phyloP scores from a whole-genome alignment of 2,113 vertebrate genomes.

The Microtus ochrogaster region DNA sequence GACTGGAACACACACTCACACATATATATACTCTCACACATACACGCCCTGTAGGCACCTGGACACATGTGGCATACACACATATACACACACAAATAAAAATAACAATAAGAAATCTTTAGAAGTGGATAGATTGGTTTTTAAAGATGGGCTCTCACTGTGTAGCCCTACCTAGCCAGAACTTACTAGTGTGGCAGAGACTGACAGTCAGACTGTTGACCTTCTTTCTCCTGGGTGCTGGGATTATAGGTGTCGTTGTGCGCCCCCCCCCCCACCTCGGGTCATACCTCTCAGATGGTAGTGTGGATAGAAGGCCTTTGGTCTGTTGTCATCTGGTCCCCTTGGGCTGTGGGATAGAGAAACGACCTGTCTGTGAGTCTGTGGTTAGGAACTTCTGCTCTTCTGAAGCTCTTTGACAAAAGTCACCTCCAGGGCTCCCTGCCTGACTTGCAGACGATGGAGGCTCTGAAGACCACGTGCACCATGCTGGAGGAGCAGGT shows the following conservation, averaged over 20 bases:
- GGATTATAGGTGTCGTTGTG: not conserved
- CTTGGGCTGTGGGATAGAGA: not conserved
- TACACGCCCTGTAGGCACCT: no score
- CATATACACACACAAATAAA: not conserved
- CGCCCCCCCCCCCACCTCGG: not conserved
- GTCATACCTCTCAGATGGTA: not conserved
- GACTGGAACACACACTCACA: not conserved
- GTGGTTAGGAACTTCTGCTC: not conserved
- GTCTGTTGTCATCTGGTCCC: not conserved
- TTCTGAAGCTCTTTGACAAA: slow-evolving; percentile 67
- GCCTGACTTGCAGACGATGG: slow-evolving; percentile 93
- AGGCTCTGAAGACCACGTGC: slow-evolving; percentile 99
- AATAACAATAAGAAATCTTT: not conserved
- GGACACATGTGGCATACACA: no score
- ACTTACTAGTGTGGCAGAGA: not conserved
- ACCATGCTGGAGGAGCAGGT: slow-evolving; percentile 99
- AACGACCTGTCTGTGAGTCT: not conserved
- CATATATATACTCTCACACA: not conserved
- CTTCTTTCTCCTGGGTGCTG: not conserved
- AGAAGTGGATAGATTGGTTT: not conserved
- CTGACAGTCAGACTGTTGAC: not conserved
- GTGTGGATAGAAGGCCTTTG: not conserved
- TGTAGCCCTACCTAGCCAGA: not conserved
- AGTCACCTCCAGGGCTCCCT: slow-evolving; percentile 75
- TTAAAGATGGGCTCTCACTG: no score